Conservation (phyloP, 2,113 vertebrate species). For the Python bivittatus region DNA sequence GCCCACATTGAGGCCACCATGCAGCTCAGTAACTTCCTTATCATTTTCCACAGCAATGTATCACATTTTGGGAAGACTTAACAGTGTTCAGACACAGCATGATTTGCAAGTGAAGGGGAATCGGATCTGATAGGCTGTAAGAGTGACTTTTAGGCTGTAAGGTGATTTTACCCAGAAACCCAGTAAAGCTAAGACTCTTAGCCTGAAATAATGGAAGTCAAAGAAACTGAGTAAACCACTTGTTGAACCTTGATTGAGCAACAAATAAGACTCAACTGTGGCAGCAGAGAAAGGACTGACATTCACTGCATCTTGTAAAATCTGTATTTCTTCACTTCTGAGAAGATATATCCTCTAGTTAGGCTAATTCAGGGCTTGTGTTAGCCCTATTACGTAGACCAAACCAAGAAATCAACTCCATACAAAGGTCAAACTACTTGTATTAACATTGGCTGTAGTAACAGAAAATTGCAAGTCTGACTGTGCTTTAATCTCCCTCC, state of each 20-base stretch:
- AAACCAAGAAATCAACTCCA: neutral
- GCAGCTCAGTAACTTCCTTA: neutral
- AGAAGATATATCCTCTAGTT: neutral
- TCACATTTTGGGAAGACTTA: neutral
- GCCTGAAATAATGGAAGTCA: neutral
- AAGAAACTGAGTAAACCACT: slow-evolving; percentile 5
- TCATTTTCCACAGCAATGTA: neutral
- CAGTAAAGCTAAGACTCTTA: neutral
- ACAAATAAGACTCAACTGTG: neutral
- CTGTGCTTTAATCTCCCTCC: neutral
- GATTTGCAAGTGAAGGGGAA: neutral
- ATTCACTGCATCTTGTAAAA: neutral
- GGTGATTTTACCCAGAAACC: neutral
- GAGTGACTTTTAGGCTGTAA: neutral
- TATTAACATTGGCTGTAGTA: neutral
- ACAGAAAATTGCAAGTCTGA: neutral
- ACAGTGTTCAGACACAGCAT: neutral
- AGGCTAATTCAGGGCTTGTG: neutral
- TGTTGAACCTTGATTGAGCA: neutral
- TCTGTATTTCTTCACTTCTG: neutral
- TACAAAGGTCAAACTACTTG: neutral
- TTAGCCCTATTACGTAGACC: neutral
- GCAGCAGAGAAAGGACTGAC: neutral
- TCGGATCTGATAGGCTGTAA: neutral
- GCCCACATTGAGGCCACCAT: no score